Percentiles rank a stretch among this genome's conserved stretches.
These are phyloP conservation scores for Tortricodes alternella DNA, from an alignment of 2,888 invertebrate species.

Conservation along the genomic window DNA sequence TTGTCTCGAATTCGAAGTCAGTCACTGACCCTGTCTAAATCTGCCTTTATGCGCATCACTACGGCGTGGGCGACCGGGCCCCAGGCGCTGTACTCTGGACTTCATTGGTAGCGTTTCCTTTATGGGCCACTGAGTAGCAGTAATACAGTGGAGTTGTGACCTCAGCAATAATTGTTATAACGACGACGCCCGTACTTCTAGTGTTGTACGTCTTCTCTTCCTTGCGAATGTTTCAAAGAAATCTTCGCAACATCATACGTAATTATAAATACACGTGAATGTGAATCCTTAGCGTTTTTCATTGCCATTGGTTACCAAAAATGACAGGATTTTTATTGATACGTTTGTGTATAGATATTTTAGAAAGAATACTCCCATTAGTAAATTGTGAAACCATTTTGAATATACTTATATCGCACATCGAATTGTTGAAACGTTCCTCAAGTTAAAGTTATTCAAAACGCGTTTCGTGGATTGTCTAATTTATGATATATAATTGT, in stretches of 20 bases:
- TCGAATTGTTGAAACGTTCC: constrained; percentile 80
- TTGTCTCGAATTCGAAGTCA: too few relatives aligned
- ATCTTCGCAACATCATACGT: constrained; percentile 66
- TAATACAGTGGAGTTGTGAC: constrained; percentile 56
- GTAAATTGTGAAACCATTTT: constrained; percentile 67
- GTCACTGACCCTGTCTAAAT: too few relatives aligned
- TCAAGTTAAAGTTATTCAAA: constrained; percentile 68
- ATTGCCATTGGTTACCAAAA: constrained; percentile 83
- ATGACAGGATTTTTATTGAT: constrained; percentile 80
- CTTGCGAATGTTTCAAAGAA: constrained; percentile 67
- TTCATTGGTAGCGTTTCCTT: background rate
- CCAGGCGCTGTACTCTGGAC: too few relatives aligned
- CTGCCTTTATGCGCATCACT: too few relatives aligned
- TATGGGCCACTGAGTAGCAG: background rate
- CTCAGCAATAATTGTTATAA: constrained; percentile 70
- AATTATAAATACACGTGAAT: constrained; percentile 69
- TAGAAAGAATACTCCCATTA: constrained; percentile 73
- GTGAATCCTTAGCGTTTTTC: constrained; percentile 73
- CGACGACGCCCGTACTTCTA: constrained; percentile 45
- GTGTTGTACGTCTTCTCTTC: constrained; percentile 61
- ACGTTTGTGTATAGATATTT: constrained; percentile 77
- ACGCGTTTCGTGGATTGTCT: constrained; percentile 70
- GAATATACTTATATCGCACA: constrained; percentile 68
- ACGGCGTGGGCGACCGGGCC: too few relatives aligned
- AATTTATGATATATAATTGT: constrained; percentile 77